Conservation (phyloP, 2,888 invertebrate genomes). For the Augochlorella aurata region DNA sequence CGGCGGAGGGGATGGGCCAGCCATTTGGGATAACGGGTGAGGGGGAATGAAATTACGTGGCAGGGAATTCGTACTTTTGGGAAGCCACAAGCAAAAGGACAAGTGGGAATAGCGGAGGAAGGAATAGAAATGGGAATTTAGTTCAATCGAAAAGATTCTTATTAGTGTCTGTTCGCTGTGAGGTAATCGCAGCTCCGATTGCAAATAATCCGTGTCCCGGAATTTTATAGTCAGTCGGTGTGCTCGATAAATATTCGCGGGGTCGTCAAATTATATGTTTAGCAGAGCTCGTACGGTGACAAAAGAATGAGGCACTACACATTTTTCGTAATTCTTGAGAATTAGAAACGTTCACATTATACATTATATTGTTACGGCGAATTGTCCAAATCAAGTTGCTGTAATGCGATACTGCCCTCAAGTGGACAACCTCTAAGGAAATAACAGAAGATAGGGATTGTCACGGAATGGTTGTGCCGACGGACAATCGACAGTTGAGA, state of each 20-base stretch:
- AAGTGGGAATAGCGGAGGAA: constrained; percentile 37
- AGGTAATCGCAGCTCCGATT: constrained; percentile 21
- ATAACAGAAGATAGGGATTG: no score
- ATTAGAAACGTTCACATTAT: no score
- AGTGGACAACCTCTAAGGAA: no score
- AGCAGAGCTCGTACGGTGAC: no score
- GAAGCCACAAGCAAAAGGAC: constrained; percentile 55
- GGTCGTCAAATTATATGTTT: no score
- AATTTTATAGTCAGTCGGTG: not conserved
- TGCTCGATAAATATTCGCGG: not conserved
- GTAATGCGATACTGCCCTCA: no score
- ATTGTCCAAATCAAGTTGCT: no score
- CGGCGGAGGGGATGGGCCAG: constrained; percentile 12
- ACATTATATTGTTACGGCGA: no score
- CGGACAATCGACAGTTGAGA: no score
- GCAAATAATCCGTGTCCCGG: not conserved
- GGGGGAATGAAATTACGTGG: constrained; percentile 50
- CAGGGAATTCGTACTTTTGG: constrained; percentile 53
- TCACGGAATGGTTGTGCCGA: no score
- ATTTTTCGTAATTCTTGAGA: no score
- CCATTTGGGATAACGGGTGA: constrained; percentile 29
- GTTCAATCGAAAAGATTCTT: constrained; percentile 55
- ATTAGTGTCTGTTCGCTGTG: constrained; percentile 30
- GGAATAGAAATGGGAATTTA: constrained; percentile 58
- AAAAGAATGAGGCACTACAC: no score